A percentile compares a stretch with the other conserved stretches of the same genome.
Evolutionary conservation across 2,113 vertebrate species (phyloP).

Genomic region (Podarcis raffonei): DNA sequence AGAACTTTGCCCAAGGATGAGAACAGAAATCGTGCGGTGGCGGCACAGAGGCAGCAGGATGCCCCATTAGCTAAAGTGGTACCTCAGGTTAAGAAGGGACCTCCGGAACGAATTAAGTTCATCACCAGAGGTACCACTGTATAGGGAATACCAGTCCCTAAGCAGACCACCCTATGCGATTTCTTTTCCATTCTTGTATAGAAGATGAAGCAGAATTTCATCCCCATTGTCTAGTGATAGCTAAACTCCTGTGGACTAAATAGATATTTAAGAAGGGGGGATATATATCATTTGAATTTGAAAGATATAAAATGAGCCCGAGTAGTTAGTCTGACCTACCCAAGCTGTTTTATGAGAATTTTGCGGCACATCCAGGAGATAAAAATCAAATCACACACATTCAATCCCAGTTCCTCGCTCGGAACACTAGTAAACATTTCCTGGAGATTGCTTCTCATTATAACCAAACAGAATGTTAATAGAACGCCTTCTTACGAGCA

Average conservation of each 20-base stretch:
- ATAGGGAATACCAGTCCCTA: neutral
- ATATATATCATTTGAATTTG: neutral
- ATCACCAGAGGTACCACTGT: too few relatives aligned
- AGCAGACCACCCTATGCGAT: too few relatives aligned
- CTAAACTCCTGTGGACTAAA: neutral
- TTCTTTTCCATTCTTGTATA: neutral
- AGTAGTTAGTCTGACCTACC: neutral
- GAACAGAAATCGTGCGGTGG: too few relatives aligned
- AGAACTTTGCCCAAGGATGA: too few relatives aligned
- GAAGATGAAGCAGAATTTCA: neutral
- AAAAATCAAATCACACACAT: neutral
- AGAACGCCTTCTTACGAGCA: slow-evolving; percentile 1
- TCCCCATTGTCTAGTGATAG: neutral
- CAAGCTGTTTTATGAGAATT: neutral
- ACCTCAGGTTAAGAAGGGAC: too few relatives aligned
- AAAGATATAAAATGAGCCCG: neutral
- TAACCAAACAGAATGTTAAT: slow-evolving; percentile 8
- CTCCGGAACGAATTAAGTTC: too few relatives aligned
- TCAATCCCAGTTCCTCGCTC: neutral
- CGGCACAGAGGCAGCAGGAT: too few relatives aligned
- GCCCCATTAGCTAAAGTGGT: too few relatives aligned
- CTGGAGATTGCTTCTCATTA: neutral
- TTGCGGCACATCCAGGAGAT: neutral
- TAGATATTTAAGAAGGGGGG: slow-evolving; percentile 1
- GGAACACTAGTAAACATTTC: neutral